These are phyloP conservation scores for Abscondita cerata DNA, from an alignment of 2,888 invertebrate species.

Conservation along the genomic window DNA sequence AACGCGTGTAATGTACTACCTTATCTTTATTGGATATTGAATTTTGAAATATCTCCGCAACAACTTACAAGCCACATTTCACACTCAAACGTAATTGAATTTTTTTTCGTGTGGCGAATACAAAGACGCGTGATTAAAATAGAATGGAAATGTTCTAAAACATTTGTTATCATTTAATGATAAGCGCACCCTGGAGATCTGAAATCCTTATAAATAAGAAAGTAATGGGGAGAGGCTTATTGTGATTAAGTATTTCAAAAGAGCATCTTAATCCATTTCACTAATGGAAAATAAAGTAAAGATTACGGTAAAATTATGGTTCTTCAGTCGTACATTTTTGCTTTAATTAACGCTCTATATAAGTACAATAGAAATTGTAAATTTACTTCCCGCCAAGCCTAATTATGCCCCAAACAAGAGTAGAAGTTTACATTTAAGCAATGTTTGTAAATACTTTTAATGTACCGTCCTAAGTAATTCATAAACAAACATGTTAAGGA, in stretches of 20 bases:
- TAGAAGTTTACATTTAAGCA: no score
- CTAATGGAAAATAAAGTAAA: slow-evolving; percentile 20
- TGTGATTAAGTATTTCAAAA: slow-evolving; percentile 27
- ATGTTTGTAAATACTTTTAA: no score
- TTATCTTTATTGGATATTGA: slow-evolving; percentile 29
- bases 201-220: slow-evolving; percentile 7
- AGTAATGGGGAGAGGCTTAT: slow-evolving; percentile 21
- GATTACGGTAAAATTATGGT: slow-evolving; percentile 11
- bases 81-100: neutral
- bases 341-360: no score
- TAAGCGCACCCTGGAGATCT: slow-evolving; percentile 16
- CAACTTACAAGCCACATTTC: slow-evolving; percentile 3
- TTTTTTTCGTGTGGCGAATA: neutral
- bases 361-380: no score
- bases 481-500: no score
- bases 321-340: no score
- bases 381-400: no score
- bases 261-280: slow-evolving; percentile 25
- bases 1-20: slow-evolving; percentile 32
- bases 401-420: no score
- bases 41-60: slow-evolving; percentile 25
- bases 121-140: no score
- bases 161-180: slow-evolving; percentile 15
- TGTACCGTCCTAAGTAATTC: no score
- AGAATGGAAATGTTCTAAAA: neutral